Conservation (phyloP, 1,140 invertebrate species). For the Sycophila sp. region DNA sequence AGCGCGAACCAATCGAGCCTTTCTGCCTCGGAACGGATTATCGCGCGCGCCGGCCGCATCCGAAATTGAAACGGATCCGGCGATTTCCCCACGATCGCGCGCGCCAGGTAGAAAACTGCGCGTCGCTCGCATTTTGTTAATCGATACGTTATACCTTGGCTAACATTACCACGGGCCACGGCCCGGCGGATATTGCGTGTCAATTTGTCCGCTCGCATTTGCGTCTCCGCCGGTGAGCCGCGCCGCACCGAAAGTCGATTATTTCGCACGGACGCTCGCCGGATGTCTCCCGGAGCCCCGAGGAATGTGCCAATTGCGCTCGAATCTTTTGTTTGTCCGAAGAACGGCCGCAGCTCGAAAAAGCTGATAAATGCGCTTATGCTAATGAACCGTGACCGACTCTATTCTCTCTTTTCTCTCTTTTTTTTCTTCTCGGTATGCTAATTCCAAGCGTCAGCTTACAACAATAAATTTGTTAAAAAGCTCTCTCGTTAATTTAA, state of each 20-base stretch:
- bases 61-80: too few species aligned
- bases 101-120: too few species aligned
- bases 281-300: too few species aligned
- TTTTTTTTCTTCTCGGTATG: too few species aligned
- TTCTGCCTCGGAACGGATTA: conserved; percentile 65
- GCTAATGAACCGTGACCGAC: conserved; percentile 15
- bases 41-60: conserved; percentile 21
- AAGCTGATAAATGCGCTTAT: conserved; percentile 19
- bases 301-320: too few species aligned
- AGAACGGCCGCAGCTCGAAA: too few species aligned
- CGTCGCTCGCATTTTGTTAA: too few species aligned
- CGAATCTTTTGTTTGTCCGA: too few species aligned
- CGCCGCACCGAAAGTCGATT: conserved; percentile 4
- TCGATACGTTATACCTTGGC: too few species aligned
- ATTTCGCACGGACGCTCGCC: neutral
- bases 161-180: too few species aligned
- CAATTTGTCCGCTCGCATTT: conserved; percentile 13
- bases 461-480: neutral
- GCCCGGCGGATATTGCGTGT: conserved; percentile 20
- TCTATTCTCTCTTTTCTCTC: too few species aligned
- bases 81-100: too few species aligned
- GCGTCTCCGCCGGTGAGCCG: neutral
- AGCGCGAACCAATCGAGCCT: conserved; percentile 58
- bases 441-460: neutral
- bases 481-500: neutral